A percentile compares a stretch with the other conserved stretches of the same genome.
Evolutionary conservation across 2,888 invertebrate genomes (phyloP).

Genomic region (Hirtodrosophila histrioides): DNA sequence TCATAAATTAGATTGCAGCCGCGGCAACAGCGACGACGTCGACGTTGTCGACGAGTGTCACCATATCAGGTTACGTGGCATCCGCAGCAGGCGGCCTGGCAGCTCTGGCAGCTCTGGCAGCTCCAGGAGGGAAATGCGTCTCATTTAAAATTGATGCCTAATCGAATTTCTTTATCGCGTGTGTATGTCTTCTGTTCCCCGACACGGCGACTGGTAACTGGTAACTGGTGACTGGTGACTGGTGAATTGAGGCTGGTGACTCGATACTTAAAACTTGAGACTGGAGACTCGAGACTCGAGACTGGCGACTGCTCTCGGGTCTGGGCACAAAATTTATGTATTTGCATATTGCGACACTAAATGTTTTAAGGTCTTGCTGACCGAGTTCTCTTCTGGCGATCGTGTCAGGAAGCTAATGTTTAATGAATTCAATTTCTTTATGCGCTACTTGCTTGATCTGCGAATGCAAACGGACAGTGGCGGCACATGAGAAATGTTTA

Average conservation of each 20-base stretch:
- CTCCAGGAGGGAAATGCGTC: conserved; percentile 61
- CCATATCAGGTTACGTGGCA: conserved; percentile 77
- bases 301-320: conserved; percentile 13
- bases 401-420: conserved; percentile 78
- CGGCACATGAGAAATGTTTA: conserved; percentile 13
- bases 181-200: conserved; percentile 71
- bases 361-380: conserved; percentile 61
- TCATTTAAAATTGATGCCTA: conserved; percentile 82
- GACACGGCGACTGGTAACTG: conserved; percentile 35
- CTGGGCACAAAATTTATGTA: conserved; percentile 67
- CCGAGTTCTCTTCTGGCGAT: conserved; percentile 35
- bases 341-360: conserved; percentile 77
- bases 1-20: conserved; percentile 84
- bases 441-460: conserved; percentile 64
- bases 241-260: conserved; percentile 4
- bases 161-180: conserved; percentile 83
- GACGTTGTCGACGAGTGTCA: conserved; percentile 70
- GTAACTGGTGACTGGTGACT: conserved; percentile 9
- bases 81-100: conserved; percentile 67
- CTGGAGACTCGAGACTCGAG: conserved; percentile 3
- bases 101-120: conserved; percentile 29
- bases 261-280: neutral
- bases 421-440: conserved; percentile 82
- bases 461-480: neutral
- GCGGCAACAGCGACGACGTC: conserved; percentile 43